These are phyloP conservation scores for Drosophila auraria DNA, from an alignment of 1,140 invertebrate genomes.

Conservation along the genomic window DNA sequence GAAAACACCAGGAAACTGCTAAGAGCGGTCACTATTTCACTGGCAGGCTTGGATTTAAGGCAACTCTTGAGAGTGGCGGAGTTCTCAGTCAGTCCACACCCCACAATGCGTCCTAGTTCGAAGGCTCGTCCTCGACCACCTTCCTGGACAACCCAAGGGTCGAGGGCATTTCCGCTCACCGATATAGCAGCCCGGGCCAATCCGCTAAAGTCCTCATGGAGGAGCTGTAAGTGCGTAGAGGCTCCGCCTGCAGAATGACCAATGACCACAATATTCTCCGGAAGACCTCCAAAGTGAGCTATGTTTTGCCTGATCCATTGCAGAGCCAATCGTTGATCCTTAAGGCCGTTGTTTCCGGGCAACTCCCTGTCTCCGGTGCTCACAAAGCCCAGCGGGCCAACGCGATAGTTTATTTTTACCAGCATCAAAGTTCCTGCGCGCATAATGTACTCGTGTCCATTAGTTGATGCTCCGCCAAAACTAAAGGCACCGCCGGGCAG, in stretches of 20 bases:
- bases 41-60: conserved; percentile 86
- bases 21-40: conserved; percentile 55
- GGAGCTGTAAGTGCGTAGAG: conserved; percentile 88
- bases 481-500: conserved; percentile 86
- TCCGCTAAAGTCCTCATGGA: conserved; percentile 85
- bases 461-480: conserved; percentile 84
- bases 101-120: conserved; percentile 86
- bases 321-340: conserved; percentile 69
- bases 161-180: conserved; percentile 69
- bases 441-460: conserved; percentile 87
- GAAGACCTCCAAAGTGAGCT: conserved; percentile 89
- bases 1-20: conserved; percentile 79
- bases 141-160: conserved; percentile 85
- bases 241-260: conserved; percentile 87
- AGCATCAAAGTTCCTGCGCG: conserved; percentile 86
- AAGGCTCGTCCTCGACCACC: conserved; percentile 86
- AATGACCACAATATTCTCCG: conserved; percentile 84
- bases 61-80: conserved; percentile 86
- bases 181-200: conserved; percentile 60
- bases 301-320: conserved; percentile 60
- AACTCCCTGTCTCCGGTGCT: conserved; percentile 71
- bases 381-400: conserved; percentile 86
- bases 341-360: conserved; percentile 73
- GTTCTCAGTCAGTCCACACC: conserved; percentile 85
- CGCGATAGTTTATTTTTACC: conserved; percentile 88